A percentile compares a stretch with the other conserved stretches of the same genome.
Conservation (phyloP, 2,888 invertebrate species). For the Athalia circularis region DNA sequence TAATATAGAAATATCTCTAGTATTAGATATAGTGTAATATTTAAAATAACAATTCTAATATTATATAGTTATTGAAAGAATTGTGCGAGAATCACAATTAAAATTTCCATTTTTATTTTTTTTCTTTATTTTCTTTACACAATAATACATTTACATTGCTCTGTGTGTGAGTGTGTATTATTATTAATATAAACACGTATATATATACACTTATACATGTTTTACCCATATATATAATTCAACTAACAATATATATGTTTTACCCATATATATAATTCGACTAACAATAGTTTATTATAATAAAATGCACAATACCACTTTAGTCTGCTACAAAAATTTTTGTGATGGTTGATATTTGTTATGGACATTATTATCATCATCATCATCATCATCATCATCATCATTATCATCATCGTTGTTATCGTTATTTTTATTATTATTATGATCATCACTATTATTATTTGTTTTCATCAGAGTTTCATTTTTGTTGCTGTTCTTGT, state of each 20-base stretch:
- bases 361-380: slow-evolving; percentile 2
- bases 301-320: slow-evolving; percentile 64
- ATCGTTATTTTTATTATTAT: no score
- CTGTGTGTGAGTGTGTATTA: not conserved
- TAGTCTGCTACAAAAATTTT: slow-evolving; percentile 66
- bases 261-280: not conserved
- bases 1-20: no score
- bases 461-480: not conserved
- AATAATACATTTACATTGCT: no score
- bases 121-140: no score
- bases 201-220: not conserved
- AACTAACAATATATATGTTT: not conserved
- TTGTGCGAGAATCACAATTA: no score
- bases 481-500: no score
- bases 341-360: slow-evolving; percentile 30
- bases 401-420: no score
- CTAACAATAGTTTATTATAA: not conserved
- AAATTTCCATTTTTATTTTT: no score
- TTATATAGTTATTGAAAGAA: no score
- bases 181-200: not conserved
- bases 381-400: no score
- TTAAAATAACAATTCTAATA: no score
- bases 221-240: not conserved
- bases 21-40: no score
- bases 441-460: not conserved